Evolutionary conservation across 2,888 invertebrate genomes (phyloP).

Genomic region (Rhagophthalmus giganteus): DNA sequence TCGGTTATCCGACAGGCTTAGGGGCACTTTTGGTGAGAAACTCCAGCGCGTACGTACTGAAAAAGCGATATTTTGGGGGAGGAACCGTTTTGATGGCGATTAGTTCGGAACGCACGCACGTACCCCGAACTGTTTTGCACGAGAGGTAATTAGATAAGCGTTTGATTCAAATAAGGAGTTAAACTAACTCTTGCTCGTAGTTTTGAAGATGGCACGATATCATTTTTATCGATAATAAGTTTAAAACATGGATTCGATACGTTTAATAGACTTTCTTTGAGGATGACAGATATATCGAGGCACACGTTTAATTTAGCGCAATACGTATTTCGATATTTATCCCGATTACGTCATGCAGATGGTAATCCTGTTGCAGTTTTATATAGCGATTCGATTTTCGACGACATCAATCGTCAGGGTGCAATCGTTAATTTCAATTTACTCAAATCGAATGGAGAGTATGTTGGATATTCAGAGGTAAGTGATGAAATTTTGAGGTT

Average conservation of each 20-base stretch:
- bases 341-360: conserved; percentile 70
- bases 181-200: conserved; percentile 62
- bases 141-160: conserved; percentile 64
- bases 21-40: conserved; percentile 85
- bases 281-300: conserved; percentile 66
- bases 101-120: conserved; percentile 70
- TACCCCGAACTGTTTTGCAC: conserved; percentile 67
- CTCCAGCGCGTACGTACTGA: conserved; percentile 62
- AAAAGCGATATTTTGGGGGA: conserved; percentile 86
- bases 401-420: conserved; percentile 70
- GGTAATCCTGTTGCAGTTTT: conserved; percentile 68
- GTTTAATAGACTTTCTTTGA: conserved; percentile 66
- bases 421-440: conserved; percentile 89
- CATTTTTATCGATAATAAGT: conserved; percentile 82
- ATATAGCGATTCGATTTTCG: conserved; percentile 75
- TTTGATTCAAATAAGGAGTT: background rate
- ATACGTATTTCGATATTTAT: conserved; percentile 69
- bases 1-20: conserved; percentile 93
- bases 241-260: conserved; percentile 82
- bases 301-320: conserved; percentile 79
- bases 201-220: conserved; percentile 93
- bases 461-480: conserved; percentile 88
- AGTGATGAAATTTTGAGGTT: conserved; percentile 16
- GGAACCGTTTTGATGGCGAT: conserved; percentile 89
- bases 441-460: conserved; percentile 72